A percentile compares a stretch with the other conserved stretches of the same genome.
These are phyloP conservation scores for Carterocephalus palaemon DNA, from an alignment of 2,888 invertebrate species.

Conservation along the genomic window DNA sequence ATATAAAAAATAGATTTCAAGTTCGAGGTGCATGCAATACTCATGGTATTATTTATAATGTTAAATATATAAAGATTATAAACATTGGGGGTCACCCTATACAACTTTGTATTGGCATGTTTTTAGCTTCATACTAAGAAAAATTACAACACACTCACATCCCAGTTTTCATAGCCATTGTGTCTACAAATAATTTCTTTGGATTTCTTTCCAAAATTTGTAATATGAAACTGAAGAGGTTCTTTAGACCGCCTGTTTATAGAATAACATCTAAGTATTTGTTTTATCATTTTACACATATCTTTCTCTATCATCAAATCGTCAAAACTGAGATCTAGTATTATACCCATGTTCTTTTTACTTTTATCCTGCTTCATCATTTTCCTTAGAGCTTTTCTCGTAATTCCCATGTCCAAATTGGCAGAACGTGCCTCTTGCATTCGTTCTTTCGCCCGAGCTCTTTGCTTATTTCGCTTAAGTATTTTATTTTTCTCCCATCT, in stretches of 20 bases:
- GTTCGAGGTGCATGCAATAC: too few species aligned
- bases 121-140: conserved; percentile 7
- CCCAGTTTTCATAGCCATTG: conserved; percentile 95
- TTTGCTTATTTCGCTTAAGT: conserved; percentile 85
- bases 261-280: conserved; percentile 93
- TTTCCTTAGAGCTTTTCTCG: conserved; percentile 87
- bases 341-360: conserved; percentile 83
- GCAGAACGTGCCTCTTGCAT: conserved; percentile 83
- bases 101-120: too few species aligned
- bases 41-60: too few species aligned
- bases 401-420: conserved; percentile 86
- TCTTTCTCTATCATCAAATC: conserved; percentile 94
- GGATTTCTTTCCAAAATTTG: conserved; percentile 87
- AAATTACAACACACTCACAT: conserved; percentile 79
- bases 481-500: conserved; percentile 85
- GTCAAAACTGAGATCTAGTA: conserved; percentile 95
- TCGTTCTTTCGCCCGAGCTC: conserved; percentile 84
- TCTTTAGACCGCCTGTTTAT: conserved; percentile 88
- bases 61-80: too few species aligned
- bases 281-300: conserved; percentile 92
- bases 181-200: conserved; percentile 87
- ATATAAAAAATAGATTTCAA: too few species aligned
- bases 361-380: conserved; percentile 83
- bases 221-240: conserved; percentile 90
- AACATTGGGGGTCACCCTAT: too few species aligned